Base-by-base conservation (phyloP, 2,888 invertebrate genomes). In the Spisula solida region DNA sequence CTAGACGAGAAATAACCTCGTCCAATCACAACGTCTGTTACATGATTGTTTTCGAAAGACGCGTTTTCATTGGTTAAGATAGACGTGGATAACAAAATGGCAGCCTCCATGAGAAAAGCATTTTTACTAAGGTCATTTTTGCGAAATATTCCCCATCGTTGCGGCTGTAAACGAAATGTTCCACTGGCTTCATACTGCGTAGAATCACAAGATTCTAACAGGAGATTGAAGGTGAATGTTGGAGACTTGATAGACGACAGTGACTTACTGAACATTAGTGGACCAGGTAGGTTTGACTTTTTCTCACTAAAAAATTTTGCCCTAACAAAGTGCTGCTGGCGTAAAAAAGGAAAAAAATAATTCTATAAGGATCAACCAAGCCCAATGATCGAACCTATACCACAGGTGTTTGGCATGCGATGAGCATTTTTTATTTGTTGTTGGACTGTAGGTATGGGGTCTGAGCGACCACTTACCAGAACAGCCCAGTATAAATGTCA, bases 21-120 rank as follows among this genome's bases (percentile, higher is more conserved):
- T 47, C 82, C 83, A 88, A 84, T 88, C 34, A 82, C 25, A 55
- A 80, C 31, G 29, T 8, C 18, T 18, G 48, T 48, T 83, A 47
- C 60, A 20, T 25, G 34, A 1, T n/a, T 34, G 20, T 8, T 81
- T 82, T 47, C 18, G 29, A 75, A 51, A 75, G 31, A 2, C 20
- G 1, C 16, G 10, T 25, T 85, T 82, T 92, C 48, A 94, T 94
- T 94, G 93, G 93, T 48, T 56, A 56, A 82, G 14, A 16, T 29
- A 5, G 60, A 18, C 55, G 18, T 31, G 75, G 41, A n/a, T 20
- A 47, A 66, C 82, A 94, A 94, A 41, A 95, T 95, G 95, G 94
- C 95, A 56, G 94, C 94, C 91, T 81, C 88, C 91, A 83, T 91
- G 81, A 47, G 87, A 48, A 87, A 88, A 81, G 47, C 66, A 16